phyloP scores from a whole-genome alignment of 35 echinoderm and acorn worm species.

The Heliocidaris tuberculata region DNA sequence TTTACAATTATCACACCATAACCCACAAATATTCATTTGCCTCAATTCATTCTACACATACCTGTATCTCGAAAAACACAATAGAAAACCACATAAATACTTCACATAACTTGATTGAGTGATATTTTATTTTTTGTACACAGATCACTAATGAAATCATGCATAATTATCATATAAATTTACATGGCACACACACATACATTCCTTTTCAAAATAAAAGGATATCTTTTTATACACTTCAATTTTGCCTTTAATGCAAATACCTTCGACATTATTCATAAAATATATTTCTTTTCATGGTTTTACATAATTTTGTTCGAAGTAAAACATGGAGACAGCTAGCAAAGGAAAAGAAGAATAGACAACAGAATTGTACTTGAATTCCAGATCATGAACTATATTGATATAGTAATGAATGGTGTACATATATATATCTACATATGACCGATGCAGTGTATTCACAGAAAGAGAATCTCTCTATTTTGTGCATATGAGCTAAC shows the following conservation, averaged over 20 bases:
- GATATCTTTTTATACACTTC: neutral
- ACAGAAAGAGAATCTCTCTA: too few relatives aligned
- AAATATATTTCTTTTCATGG: neutral
- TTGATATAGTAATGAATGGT: too few relatives aligned
- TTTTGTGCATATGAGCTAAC: too few relatives aligned
- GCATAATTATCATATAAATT: neutral
- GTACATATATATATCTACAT: too few relatives aligned
- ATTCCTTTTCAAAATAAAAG: constrained; percentile 36
- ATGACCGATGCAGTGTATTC: too few relatives aligned
- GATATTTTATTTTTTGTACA: neutral
- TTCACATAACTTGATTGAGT: neutral
- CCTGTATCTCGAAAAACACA: neutral
- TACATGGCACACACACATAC: neutral
- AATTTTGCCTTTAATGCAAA: constrained; percentile 23
- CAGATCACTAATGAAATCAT: neutral
- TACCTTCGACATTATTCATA: neutral
- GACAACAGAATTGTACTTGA: too few relatives aligned
- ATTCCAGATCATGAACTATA: too few relatives aligned
- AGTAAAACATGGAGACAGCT: neutral
- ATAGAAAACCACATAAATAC: neutral
- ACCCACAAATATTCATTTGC: too few relatives aligned
- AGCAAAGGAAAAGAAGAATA: neutral
- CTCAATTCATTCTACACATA: too few relatives aligned
- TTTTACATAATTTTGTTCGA: neutral
- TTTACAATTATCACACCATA: too few relatives aligned